These are phyloP conservation scores for Phyllotreta cruciferae DNA, from an alignment of 2,888 invertebrate species.

Conservation along the genomic window DNA sequence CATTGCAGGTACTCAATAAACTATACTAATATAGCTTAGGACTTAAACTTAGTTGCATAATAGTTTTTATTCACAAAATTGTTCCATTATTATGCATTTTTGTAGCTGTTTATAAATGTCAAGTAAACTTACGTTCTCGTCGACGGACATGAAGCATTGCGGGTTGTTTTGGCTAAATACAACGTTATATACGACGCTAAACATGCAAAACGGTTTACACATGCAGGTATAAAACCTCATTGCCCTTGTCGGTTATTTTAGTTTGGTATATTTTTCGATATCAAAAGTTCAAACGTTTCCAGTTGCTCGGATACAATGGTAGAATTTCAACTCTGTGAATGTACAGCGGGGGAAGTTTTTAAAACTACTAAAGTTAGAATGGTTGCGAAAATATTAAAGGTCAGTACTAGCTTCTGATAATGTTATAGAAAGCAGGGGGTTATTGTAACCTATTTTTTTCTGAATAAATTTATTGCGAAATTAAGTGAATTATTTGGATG, in stretches of 20 bases:
- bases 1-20: too few species aligned
- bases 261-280: not conserved
- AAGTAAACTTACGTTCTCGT: not conserved
- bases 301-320: conserved; percentile 22
- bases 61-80: too few species aligned
- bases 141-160: conserved; percentile 10
- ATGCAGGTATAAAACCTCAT: conserved; percentile 14
- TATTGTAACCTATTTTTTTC: too few species aligned
- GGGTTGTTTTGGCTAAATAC: conserved; percentile 1
- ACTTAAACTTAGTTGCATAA: too few species aligned
- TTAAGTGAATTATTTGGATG: too few species aligned
- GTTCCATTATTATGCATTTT: too few species aligned
- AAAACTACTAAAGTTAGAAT: conserved; percentile 33
- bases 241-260: conserved; percentile 10
- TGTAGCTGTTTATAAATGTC: too few species aligned
- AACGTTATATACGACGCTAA: not conserved
- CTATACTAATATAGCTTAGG: too few species aligned
- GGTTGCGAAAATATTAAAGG: conserved; percentile 33
- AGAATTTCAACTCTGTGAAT: conserved; percentile 26
- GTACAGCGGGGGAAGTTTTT: conserved; percentile 23
- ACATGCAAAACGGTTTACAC: not conserved
- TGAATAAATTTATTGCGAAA: too few species aligned
- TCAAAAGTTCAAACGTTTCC: not conserved
- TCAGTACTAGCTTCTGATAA: conserved; percentile 14
- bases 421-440: conserved; percentile 41